Base-by-base conservation (phyloP, 2,113 vertebrate genomes). In the Nothoprocta pentlandii region DNA sequence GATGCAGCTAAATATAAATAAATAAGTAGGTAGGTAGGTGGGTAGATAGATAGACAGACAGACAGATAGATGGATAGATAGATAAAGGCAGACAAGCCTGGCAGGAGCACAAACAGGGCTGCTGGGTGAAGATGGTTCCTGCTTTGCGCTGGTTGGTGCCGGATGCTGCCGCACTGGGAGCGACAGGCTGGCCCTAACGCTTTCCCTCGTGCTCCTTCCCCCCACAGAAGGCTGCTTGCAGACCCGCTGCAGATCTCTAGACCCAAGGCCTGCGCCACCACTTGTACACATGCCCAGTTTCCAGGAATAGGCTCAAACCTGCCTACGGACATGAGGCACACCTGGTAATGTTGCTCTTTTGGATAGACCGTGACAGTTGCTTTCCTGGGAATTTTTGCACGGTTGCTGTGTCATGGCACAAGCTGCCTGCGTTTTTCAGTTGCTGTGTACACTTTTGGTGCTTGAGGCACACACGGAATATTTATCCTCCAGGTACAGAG, bases 391-490 rank as follows among this genome's bases (percentile, higher is more conserved):
- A 14, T 59, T 49, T n/a, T 34, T 6, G 58, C 63, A 14, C 39
- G 36, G 23, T 12, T n/a, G 2, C 68, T 47, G 28, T 84, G 53
- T 6, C 21, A 28, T 59, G 79, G 5, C 47, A 25, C 0, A 0
- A 0, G 2, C 34, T 46, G 36, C 36, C 5, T 3, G 61, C 11
- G 6, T 6, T 28, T 84, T 76, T 17, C 71, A 28, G 34, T 53
- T 32, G 46, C 46, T 46, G 64, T 1, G 2, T n/a, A 39, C 10
- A 3, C 26, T 44, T 61, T n/a, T 4, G 3, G 4, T 46, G 32
- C 5, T 51, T 44, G 19, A 56, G 21, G 20, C 30, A 32, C 26
- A 39, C 53, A 21, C 6, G 14, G 70, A 70, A 10, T 14, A 9
- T 5, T 10, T 16, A 21, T 21, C 12, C 63, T 46, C 36, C 12